Evolutionary conservation across 2,113 vertebrate species (phyloP), one percentile per base, ranked within the genome.

Genomic region (Origma solitaria): DNA sequence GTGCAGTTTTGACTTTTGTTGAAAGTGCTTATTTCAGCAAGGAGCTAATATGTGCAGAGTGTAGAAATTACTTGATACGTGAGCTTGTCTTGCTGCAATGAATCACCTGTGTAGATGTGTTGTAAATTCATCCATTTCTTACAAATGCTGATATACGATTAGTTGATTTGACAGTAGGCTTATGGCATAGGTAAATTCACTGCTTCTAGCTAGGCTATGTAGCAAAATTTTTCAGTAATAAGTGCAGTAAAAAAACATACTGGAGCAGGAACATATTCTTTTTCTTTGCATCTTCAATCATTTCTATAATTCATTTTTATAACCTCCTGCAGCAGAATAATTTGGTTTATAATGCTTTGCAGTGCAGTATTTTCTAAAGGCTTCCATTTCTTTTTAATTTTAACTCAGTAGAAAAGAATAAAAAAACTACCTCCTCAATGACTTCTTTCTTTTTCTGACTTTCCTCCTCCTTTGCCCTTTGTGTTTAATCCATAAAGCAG

Each of bases 291-390:
- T 93, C 93, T 92, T 57, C 54, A 92, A 4, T 77, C 9, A 80
- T 93, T 92, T 91, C 77, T 60, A 27, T 77, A 51, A 88, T 38
- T 96, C 42, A 83, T 60, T 95, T 90, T 95, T 92, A 95, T 93
- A 90, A 54, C 62, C 40, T 79, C 25, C n/a, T 24, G 24, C 17
- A 87, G 40, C 49, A 70, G 31, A 79, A 40, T 94, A 77, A 78
- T 49, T 92, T 90, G 22, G 37, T 86, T 96, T 86, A 76, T 86
- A 89, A 88, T 58, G 54, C 25, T 88, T 93, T 86, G 77, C 38
- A 80, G 19, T 77, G 44, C 82, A 93, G 50, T 80, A 79, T 92
- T 97, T 90, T 94, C 19, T 94, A 66, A 89, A 79, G 51, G 38
- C 62, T 93, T 90, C 19, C 20, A 3, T 38, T 90, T 86, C 22